phyloP scores from a whole-genome alignment of 53 echinoderm and acorn worm genomes.

The Mesocentrotus franciscanus region DNA sequence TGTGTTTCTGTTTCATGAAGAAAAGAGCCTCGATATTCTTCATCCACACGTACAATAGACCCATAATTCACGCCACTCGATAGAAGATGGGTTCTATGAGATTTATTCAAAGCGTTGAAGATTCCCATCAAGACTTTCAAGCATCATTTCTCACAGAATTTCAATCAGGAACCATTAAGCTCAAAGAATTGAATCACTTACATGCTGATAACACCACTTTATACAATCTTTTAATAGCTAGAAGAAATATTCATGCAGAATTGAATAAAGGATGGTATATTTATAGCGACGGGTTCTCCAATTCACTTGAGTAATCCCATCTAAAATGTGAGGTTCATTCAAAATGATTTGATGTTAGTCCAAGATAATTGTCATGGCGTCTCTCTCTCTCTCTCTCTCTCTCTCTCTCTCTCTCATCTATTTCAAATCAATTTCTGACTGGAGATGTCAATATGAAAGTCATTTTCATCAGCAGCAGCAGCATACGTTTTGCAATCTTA shows the following conservation, averaged over 20 bases:
- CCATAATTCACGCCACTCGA: too few relatives aligned
- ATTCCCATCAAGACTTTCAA: too few relatives aligned
- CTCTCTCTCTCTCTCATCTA: background rate
- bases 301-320: background rate
- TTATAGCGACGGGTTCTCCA: background rate
- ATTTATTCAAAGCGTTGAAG: too few relatives aligned
- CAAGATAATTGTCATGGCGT: background rate
- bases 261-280: background rate
- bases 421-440: background rate
- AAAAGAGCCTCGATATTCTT: too few relatives aligned
- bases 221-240: background rate
- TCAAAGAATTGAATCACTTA: background rate
- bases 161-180: background rate
- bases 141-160: background rate
- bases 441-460: background rate
- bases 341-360: background rate
- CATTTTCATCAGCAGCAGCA: background rate
- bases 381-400: background rate
- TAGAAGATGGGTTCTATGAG: too few relatives aligned
- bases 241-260: background rate
- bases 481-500: background rate
- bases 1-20: too few relatives aligned
- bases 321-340: constrained; percentile 6
- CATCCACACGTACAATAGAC: too few relatives aligned
- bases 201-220: background rate